Percentiles rank a stretch among this genome's conserved stretches.
Conservation (phyloP, 2,113 vertebrate genomes). For the Budorcas taxicolor region DNA sequence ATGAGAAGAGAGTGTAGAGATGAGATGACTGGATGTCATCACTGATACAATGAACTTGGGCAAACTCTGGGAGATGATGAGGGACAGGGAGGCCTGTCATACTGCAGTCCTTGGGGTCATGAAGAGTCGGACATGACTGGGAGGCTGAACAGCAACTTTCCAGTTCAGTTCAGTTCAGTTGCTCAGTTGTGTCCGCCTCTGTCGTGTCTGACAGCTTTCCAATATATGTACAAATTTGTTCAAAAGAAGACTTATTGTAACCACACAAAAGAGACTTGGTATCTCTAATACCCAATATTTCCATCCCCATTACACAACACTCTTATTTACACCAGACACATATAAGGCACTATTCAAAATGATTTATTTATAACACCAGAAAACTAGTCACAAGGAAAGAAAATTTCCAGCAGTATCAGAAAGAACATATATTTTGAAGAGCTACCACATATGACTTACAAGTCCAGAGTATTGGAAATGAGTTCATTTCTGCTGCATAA, state of each 20-base stretch:
- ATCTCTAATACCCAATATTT: neutral
- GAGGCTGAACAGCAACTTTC: neutral
- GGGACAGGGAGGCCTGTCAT: neutral
- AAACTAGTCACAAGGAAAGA: neutral
- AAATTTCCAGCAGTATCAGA: neutral
- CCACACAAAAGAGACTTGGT: neutral
- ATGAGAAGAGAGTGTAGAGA: neutral
- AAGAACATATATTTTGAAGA: neutral
- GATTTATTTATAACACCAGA: neutral
- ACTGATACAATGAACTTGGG: neutral
- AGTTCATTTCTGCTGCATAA: neutral
- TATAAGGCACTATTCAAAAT: neutral
- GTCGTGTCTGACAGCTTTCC: neutral
- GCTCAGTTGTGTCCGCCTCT: neutral
- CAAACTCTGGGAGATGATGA: neutral
- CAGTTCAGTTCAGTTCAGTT: neutral
- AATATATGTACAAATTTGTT: neutral
- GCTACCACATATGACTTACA: neutral
- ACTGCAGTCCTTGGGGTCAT: neutral
- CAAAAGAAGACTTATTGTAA: neutral
- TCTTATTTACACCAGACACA: neutral
- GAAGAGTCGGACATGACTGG: rapidly evolving
- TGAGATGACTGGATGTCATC: neutral
- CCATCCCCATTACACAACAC: neutral
- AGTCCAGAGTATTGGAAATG: neutral